Evolutionary conservation across 1,140 invertebrate species (phyloP).

Genomic region (Lepidotrigona ventralis): DNA sequence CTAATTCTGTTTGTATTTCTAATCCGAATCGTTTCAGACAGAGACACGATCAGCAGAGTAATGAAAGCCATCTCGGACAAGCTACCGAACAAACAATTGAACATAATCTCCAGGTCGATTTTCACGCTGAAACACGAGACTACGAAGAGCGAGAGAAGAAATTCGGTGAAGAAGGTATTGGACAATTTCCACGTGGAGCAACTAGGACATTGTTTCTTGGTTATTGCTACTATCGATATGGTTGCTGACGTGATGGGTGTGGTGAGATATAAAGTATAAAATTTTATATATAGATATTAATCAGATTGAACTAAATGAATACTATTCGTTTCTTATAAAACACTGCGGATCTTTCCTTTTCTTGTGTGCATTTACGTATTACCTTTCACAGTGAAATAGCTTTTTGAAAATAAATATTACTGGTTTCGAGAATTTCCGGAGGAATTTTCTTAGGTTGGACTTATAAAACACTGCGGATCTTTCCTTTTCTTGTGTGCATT

Average conservation of each 20-base stretch:
- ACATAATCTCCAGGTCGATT: slow-evolving; percentile 80
- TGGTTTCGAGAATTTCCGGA: no score
- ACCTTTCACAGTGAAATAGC: no score
- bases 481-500: no score
- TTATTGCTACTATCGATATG: slow-evolving; percentile 75
- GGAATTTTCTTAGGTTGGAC: background rate
- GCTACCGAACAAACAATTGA: slow-evolving; percentile 75
- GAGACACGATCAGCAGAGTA: slow-evolving; percentile 83
- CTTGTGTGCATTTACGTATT: no score
- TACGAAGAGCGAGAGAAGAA: slow-evolving; percentile 77
- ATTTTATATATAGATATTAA: no score
- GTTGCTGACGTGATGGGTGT: slow-evolving; percentile 83
- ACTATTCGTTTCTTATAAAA: background rate
- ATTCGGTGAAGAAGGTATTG: slow-evolving; percentile 80
- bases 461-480: no score
- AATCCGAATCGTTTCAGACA: slow-evolving; percentile 71
- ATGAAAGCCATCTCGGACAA: slow-evolving; percentile 81
- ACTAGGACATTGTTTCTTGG: slow-evolving; percentile 74
- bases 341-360: no score
- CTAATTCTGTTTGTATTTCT: background rate
- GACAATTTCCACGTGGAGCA: slow-evolving; percentile 76
- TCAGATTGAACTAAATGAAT: no score
- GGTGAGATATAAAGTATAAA: slow-evolving; percentile 62
- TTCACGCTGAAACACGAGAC: slow-evolving; percentile 81
- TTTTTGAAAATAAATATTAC: no score